Conservation (phyloP, 2,888 invertebrate genomes). For the Sesia bembeciformis region DNA sequence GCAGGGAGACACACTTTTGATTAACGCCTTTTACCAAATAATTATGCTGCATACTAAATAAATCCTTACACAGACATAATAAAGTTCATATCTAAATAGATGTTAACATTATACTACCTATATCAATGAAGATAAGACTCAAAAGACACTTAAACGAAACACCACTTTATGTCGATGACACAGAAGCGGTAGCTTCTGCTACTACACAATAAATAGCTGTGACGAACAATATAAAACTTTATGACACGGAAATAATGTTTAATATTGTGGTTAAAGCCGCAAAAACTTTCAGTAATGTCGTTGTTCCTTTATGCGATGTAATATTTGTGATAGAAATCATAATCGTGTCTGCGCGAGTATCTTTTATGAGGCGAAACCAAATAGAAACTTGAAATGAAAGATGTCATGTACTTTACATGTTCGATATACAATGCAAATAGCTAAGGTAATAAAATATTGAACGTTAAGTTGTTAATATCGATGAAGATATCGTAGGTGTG, state of each 20-base stretch:
- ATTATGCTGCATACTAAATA: slow-evolving; percentile 16
- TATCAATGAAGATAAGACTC: slow-evolving; percentile 39
- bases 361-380: slow-evolving; percentile 70
- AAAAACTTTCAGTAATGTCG: slow-evolving; percentile 20
- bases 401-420: slow-evolving; percentile 60
- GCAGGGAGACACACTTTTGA: slow-evolving; percentile 50
- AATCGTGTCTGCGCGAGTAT: slow-evolving; percentile 58
- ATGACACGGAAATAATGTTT: slow-evolving; percentile 16
- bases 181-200: slow-evolving; percentile 19
- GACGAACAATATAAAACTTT: slow-evolving; percentile 26
- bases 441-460: slow-evolving; percentile 64
- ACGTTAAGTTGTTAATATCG: slow-evolving; percentile 56
- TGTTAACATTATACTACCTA: slow-evolving; percentile 1
- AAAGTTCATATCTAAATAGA: slow-evolving; percentile 6
- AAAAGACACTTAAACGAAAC: slow-evolving; percentile 25
- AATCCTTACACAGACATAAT: slow-evolving; percentile 16
- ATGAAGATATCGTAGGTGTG: slow-evolving; percentile 29
- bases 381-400: slow-evolving; percentile 73
- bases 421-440: slow-evolving; percentile 61
- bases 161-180: slow-evolving; percentile 27
- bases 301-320: slow-evolving; percentile 40
- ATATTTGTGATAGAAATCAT: slow-evolving; percentile 69
- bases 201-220: slow-evolving; percentile 15
- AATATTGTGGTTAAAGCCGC: slow-evolving; percentile 14
- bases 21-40: slow-evolving; percentile 46